Base-by-base conservation (phyloP, 2,888 invertebrate species). In the Axea sp. region DNA sequence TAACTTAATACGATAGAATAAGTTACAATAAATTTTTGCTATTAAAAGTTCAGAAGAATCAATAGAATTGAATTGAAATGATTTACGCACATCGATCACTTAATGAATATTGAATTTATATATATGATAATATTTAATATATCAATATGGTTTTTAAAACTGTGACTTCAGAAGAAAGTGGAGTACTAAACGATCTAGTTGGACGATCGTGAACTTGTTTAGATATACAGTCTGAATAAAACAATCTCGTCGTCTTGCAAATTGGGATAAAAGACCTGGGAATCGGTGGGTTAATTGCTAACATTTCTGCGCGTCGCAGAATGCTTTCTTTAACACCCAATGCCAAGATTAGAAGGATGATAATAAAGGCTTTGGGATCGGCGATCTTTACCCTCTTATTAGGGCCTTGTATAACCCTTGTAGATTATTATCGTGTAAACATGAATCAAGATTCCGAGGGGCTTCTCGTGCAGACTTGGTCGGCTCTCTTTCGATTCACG, bases 321-420 rank as follows among this genome's bases (percentile, higher is more conserved):
- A 62, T 64, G 72, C 47, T 45, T 69, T 62, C 37, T 51, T 72
- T 64, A 72, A 64, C 51, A 59, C 64, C 57, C 64, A 64, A 64
- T 51, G 24, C 26, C 22, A 37, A 69, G 72, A 72, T 72, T 72
- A 51, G 59, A 2, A 14, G 41, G 28, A 22, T 33, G 71, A 72
- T 72, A 64, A 64, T 72, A 30, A 43, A 45, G 51, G 49, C 37
- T 47, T 47, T 35, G 41, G 65, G 22, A 64, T 53, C 67, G 53
- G 15, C 53, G 65, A 65, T 60, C 47, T 45, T 65, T 39, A 59
- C 64, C 62, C 72, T 62, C 64, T 64, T 64, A 64, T 72, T 72
- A 72, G 57, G 47, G 8, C 19, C 55, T 57, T 57, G 64, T 55
- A 31, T 31, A 51, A 51, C 60, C 53, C 60, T 51, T 57, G 59